Percentiles rank a stretch among this genome's conserved stretches.
phyloP scores from a whole-genome alignment of 2,113 vertebrate species.

The Labrus mixtus region DNA sequence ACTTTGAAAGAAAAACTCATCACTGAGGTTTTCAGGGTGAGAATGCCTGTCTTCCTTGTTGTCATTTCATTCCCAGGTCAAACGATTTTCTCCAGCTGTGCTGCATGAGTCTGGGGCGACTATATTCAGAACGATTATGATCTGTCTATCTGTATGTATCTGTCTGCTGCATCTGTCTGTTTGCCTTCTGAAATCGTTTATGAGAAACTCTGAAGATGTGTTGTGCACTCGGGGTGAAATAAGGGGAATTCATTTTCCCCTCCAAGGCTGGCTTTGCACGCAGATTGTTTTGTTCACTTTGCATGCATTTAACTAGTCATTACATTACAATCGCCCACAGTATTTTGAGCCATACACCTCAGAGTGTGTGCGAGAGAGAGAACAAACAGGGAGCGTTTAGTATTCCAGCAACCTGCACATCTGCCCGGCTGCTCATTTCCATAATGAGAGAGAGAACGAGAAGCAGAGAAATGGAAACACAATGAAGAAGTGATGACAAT shows the following conservation, averaged over 20 bases:
- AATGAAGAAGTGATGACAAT: constrained; percentile 42
- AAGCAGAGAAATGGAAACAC: constrained; percentile 13
- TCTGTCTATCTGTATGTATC: not conserved
- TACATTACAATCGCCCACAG: constrained; percentile 15
- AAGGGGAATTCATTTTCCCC: constrained; percentile 19
- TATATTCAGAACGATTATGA: not conserved
- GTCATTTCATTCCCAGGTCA: constrained; percentile 9
- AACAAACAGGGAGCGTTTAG: constrained; percentile 73
- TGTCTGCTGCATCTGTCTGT: not conserved
- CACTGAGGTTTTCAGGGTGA: not conserved
- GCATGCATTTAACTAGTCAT: constrained; percentile 48
- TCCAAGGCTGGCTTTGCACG: constrained; percentile 9
- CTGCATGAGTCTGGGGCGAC: not conserved
- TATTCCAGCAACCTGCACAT: constrained; percentile 65
- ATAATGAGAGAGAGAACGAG: constrained; percentile 46
- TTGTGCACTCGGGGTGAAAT: constrained; percentile 10
- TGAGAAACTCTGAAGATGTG: not conserved
- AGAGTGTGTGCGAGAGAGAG: constrained; percentile 54
- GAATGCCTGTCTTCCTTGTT: not conserved
- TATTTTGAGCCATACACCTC: constrained; percentile 65
- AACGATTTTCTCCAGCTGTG: constrained; percentile 12
- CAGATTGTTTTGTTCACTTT: constrained; percentile 27
- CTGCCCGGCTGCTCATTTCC: constrained; percentile 56
- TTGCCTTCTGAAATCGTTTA: not conserved
- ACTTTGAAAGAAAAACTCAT: constrained; percentile 17